Evolutionary conservation across 2,113 vertebrate species (phyloP).

Genomic region (Oncorhynchus mykiss): DNA sequence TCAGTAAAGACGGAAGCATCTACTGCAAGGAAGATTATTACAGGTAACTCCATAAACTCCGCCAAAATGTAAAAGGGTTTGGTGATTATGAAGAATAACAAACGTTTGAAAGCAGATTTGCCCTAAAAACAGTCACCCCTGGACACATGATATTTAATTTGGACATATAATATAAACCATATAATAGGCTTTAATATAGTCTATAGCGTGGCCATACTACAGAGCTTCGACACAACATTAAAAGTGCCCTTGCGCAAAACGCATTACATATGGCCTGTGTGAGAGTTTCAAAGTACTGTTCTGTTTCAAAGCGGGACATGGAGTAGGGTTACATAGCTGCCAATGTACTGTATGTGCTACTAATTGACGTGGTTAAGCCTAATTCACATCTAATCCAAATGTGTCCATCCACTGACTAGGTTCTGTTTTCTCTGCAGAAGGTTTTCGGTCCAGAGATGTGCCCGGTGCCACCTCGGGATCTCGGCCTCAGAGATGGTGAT

Average conservation of each 20-base stretch:
- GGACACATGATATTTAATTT: not conserved
- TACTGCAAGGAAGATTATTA: conserved; percentile 99
- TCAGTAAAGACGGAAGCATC: conserved; percentile 98
- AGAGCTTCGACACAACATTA: too few relatives aligned
- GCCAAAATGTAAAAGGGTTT: not conserved
- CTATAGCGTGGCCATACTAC: too few relatives aligned
- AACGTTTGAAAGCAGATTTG: too few relatives aligned
- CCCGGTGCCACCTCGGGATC: conserved; percentile 96
- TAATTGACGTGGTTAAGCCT: not conserved
- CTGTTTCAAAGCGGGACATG: not conserved
- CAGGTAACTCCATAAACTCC: conserved; percentile 75
- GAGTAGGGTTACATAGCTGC: not conserved
- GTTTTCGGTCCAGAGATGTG: conserved; percentile 98
- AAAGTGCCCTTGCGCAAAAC: too few relatives aligned
- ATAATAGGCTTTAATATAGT: too few relatives aligned
- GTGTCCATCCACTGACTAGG: not conserved
- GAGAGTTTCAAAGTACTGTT: not conserved
- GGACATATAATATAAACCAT: too few relatives aligned
- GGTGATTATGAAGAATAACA: too few relatives aligned
- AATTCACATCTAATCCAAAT: not conserved
- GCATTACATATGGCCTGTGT: too few relatives aligned
- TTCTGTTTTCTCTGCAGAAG: conserved; percentile 81
- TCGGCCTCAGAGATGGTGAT: conserved; percentile 99
- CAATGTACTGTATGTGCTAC: too few relatives aligned
- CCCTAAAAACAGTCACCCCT: not conserved